Evolutionary conservation across 2,113 vertebrate genomes (phyloP).

Genomic region (Heliornis fulica): DNA sequence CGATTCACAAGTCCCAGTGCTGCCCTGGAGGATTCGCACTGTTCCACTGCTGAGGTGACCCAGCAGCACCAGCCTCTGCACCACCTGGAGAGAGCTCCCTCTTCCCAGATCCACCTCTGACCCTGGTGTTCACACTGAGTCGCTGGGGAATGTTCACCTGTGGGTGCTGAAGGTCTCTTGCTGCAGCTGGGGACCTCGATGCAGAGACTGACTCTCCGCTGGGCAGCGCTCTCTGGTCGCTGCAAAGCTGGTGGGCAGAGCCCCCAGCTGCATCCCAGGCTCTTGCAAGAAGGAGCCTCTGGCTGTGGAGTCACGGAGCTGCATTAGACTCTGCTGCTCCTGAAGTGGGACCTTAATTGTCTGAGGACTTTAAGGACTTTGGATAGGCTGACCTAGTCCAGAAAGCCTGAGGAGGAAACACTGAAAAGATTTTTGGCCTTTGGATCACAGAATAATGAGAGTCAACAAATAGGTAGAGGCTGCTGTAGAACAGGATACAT

Average conservation of each 20-base stretch:
- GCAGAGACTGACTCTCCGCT: neutral
- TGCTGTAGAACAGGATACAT: neutral
- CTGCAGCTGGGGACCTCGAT: neutral
- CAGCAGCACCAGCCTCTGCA: neutral
- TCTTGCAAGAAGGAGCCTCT: neutral
- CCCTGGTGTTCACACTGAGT: neutral
- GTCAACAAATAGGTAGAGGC: neutral
- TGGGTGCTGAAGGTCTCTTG: neutral
- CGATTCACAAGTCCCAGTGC: neutral
- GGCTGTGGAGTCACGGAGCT: neutral
- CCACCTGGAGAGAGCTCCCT: neutral
- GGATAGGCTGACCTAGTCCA: neutral
- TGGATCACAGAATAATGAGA: neutral
- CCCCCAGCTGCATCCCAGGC: neutral
- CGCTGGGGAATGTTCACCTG: rapidly evolving
- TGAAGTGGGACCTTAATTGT: neutral
- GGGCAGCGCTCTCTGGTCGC: neutral
- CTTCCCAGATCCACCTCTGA: neutral
- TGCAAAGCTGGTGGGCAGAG: neutral
- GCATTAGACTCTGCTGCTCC: neutral
- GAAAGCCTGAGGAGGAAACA: neutral
- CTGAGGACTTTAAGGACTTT: neutral
- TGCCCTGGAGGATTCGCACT: neutral
- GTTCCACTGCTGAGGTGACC: neutral
- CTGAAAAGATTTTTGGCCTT: neutral